A percentile compares a stretch with the other conserved stretches of the same genome.
These are phyloP conservation scores for Sebastes minor DNA, from an alignment of 2,797 vertebrate species.

Conservation along the genomic window DNA sequence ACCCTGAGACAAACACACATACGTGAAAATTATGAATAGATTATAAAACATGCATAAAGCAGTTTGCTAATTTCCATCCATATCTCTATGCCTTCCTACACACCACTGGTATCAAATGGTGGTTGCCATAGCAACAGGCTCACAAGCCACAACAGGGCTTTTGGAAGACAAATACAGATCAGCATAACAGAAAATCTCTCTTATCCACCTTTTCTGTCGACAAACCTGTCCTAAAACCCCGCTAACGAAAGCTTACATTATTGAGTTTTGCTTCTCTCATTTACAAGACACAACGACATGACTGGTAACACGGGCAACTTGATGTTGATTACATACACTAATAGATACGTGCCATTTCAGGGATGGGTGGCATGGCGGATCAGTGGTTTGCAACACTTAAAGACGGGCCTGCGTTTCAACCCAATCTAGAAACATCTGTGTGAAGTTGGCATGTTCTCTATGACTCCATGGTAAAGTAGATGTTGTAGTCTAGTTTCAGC, in stretches of 20 bases:
- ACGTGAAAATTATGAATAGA: conserved; percentile 65
- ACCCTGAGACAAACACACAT: conserved; percentile 41
- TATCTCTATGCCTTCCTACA: conserved; percentile 83
- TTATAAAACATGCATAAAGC: conserved; percentile 70
- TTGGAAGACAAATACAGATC: conserved; percentile 80
- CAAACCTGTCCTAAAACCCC: conserved; percentile 36
- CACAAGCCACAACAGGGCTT: conserved; percentile 83
- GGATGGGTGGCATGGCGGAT: background rate
- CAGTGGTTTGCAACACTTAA: background rate
- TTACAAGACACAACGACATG: background rate
- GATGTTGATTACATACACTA: background rate
- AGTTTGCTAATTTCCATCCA: conserved; percentile 78
- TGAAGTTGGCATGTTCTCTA: background rate
- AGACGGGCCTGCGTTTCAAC: background rate
- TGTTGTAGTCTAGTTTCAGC: background rate
- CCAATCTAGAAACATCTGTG: background rate
- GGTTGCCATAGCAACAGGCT: conserved; percentile 85
- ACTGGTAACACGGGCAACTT: background rate
- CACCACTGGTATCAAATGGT: conserved; percentile 81
- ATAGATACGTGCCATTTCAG: background rate
- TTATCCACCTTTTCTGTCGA: conserved; percentile 56
- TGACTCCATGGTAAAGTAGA: background rate
- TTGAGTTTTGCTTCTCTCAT: conserved; percentile 4
- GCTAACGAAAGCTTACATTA: background rate
- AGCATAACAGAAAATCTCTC: conserved; percentile 72